Conservation (phyloP, 37 sponge, comb jelly and placozoan species). For the Petrosia ficiformis region DNA sequence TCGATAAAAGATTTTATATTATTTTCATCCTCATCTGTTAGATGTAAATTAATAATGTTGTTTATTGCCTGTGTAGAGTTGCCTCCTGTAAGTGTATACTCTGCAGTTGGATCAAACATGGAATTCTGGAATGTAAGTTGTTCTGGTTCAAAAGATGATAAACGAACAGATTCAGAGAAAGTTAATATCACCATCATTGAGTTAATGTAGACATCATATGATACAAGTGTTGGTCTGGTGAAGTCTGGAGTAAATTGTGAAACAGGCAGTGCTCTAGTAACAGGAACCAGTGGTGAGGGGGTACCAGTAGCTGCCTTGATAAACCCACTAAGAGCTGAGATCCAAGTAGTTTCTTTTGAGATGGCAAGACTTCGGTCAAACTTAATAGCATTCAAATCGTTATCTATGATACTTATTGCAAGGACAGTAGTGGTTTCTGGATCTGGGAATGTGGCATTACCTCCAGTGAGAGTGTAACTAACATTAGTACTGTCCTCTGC, state of each 20-base stretch:
- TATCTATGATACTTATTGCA: constrained; percentile 17
- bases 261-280: constrained; percentile 47
- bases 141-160: constrained; percentile 65
- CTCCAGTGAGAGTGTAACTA: constrained; percentile 47
- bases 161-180: constrained; percentile 75
- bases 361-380: constrained; percentile 48
- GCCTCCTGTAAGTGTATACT: constrained; percentile 64
- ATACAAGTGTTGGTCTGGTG: constrained; percentile 56
- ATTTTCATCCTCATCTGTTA: constrained; percentile 42
- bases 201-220: constrained; percentile 67
- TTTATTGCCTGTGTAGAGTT: constrained; percentile 24
- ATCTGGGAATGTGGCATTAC: constrained; percentile 22
- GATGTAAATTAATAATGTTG: constrained; percentile 47
- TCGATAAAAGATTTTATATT: constrained; percentile 35
- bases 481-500: neutral
- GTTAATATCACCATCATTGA: constrained; percentile 55
- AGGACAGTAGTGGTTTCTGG: constrained; percentile 10
- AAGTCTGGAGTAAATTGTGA: constrained; percentile 70
- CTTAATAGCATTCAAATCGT: constrained; percentile 76
- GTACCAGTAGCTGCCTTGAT: constrained; percentile 48
- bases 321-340: constrained; percentile 72
- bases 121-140: constrained; percentile 76
- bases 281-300: constrained; percentile 54
- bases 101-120: neutral
- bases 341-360: constrained; percentile 54